Conservation (phyloP, 2,797 vertebrate species). For the Xerus rutilus region DNA sequence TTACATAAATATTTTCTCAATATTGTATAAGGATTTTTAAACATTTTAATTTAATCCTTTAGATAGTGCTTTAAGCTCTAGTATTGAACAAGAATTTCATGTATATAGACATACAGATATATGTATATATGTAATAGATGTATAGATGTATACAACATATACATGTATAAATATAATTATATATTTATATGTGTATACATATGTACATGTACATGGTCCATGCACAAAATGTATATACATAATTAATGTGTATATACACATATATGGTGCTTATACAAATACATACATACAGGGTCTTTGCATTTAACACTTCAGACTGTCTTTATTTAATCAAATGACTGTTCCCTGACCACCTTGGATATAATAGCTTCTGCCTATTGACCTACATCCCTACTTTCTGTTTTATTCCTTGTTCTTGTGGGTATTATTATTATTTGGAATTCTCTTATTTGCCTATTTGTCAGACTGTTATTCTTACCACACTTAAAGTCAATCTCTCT, state of each 20-base stretch:
- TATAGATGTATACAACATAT: not conserved
- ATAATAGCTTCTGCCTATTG: not conserved
- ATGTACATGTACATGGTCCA: not conserved
- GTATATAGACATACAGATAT: not conserved
- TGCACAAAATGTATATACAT: not conserved
- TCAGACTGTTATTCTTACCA: not conserved
- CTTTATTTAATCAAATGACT: not conserved
- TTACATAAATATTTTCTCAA: not conserved
- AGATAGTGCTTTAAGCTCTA: not conserved
- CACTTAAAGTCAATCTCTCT: not conserved
- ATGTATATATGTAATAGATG: not conserved
- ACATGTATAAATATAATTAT: not conserved
- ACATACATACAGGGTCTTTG: not conserved
- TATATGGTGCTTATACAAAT: not conserved
- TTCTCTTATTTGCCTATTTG: not conserved
- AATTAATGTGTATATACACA: not conserved
- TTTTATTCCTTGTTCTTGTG: not conserved
- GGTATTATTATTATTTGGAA: not conserved
- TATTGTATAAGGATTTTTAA: not conserved
- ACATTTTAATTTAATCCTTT: conserved; percentile 12
- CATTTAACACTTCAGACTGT: not conserved
- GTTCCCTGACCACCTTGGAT: not conserved
- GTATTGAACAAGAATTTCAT: not conserved
- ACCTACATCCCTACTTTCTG: not conserved
- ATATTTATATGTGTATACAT: too few relatives aligned